Evolutionary conservation across 1,140 invertebrate genomes (phyloP).

Genomic region (Atta colombica): DNA sequence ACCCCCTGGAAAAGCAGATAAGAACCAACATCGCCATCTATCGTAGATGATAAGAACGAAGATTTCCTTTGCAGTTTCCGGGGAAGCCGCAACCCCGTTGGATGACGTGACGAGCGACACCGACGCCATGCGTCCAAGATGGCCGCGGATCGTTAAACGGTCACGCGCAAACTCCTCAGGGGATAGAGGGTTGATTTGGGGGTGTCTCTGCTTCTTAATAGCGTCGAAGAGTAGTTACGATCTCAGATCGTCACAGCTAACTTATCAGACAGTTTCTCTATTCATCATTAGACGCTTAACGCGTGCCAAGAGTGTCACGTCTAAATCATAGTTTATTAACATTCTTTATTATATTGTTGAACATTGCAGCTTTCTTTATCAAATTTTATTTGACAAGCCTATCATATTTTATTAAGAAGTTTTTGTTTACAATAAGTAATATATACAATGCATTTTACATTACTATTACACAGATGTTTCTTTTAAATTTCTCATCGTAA

Average conservation of each 20-base stretch:
- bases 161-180: constrained; percentile 78
- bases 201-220: constrained; percentile 69
- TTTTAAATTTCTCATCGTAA: not conserved
- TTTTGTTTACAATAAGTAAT: not conserved
- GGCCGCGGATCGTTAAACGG: constrained; percentile 80
- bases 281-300: not conserved
- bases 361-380: not conserved
- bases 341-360: not conserved
- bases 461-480: not conserved
- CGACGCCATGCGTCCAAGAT: constrained; percentile 83
- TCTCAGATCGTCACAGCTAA: constrained; percentile 61
- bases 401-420: not conserved
- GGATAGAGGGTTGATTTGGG: constrained; percentile 72
- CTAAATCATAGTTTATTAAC: not conserved
- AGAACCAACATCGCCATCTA: constrained; percentile 81
- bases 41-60: constrained; percentile 80
- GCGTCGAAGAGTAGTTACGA: constrained; percentile 68
- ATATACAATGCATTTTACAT: not conserved
- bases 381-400: not conserved
- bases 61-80: constrained; percentile 80
- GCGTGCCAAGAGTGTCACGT: constrained; percentile 18
- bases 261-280: constrained; percentile 34
- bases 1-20: constrained; percentile 69
- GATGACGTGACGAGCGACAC: constrained; percentile 78
- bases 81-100: constrained; percentile 79